Conservation (phyloP, 2,888 invertebrate genomes). For the Rotaria sp. region DNA sequence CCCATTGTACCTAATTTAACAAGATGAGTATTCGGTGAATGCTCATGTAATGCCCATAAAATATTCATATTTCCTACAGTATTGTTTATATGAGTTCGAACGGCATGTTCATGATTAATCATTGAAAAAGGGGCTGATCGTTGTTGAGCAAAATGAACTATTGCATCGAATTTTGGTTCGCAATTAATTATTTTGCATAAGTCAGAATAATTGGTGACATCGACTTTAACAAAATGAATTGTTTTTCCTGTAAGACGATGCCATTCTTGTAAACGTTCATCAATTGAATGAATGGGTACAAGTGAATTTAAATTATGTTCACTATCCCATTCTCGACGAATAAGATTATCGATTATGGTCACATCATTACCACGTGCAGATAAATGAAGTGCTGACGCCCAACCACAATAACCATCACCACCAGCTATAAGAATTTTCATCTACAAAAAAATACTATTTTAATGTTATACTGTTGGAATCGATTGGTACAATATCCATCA, state of each 20-base stretch:
- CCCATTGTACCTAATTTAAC: conserved; percentile 13
- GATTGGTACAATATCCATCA: too few relatives aligned
- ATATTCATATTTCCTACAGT: conserved; percentile 2
- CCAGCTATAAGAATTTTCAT: background rate
- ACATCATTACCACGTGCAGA: background rate
- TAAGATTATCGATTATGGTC: background rate
- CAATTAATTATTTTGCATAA: background rate
- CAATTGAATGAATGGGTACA: background rate
- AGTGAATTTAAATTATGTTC: conserved; percentile 5
- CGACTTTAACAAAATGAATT: background rate
- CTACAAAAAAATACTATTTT: background rate
- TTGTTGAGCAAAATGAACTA: conserved; percentile 15
- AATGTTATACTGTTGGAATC: background rate
- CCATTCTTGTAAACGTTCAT: background rate
- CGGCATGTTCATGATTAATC: background rate
- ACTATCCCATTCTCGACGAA: background rate
- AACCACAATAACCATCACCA: conserved; percentile 6
- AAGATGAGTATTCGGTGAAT: background rate
- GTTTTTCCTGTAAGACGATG: background rate
- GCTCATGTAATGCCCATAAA: conserved; percentile 8
- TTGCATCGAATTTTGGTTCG: background rate
- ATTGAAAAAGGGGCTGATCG: background rate
- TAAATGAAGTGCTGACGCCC: background rate
- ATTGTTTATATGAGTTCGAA: background rate
- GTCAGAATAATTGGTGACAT: background rate